Evolutionary conservation across 2,797 vertebrate species (phyloP), one percentile per base, ranked within the genome.

Genomic region (Tolypeutes matacus): DNA sequence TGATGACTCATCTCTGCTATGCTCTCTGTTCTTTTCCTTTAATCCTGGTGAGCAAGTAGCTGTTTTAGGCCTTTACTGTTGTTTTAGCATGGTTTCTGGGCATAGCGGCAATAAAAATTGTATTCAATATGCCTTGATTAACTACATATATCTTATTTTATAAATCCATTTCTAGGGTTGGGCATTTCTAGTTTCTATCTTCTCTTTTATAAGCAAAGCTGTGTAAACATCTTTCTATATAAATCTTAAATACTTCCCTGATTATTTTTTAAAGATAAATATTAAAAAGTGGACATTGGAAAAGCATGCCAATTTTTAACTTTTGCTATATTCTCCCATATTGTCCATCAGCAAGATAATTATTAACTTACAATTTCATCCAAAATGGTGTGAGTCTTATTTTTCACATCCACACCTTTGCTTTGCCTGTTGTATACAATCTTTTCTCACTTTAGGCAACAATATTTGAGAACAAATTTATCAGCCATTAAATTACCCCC

Each of bases 181-280:
- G 29, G 17, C 17, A 73, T 95, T 94, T 92, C 31, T 77, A 67
- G 17, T 56, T 17, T 65, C 75, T 75, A 18, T 69, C 23, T 1
- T 1, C 23, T 91, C 39, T 46, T 65, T 49, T 73, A 58, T 64
- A 91, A 65, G 8, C 31, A 83, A 60, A 56, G 11, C 29, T 73
- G 31, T 34, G 21, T 87, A n/a, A 87, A 76, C 5, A 83, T 51
- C 60, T 58, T 67, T 67, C 12, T n/a, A 29, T 42, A 69, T 18
- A 13, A 46, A n/a, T 67, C n/a, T 91, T 78, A 92, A 85, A 85
- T 77, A 69, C 36, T 76, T 91, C 13, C 12, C 60, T 86, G 84
- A 84, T 93, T 67, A 76, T 62, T 65, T 95, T 53, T 72, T 88
- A 51, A 94, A 82, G 36, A 53, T 93, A 86, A 95, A 86, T 46